Conservation (phyloP, 2,797 vertebrate genomes). For the Psittacula derbiana region DNA sequence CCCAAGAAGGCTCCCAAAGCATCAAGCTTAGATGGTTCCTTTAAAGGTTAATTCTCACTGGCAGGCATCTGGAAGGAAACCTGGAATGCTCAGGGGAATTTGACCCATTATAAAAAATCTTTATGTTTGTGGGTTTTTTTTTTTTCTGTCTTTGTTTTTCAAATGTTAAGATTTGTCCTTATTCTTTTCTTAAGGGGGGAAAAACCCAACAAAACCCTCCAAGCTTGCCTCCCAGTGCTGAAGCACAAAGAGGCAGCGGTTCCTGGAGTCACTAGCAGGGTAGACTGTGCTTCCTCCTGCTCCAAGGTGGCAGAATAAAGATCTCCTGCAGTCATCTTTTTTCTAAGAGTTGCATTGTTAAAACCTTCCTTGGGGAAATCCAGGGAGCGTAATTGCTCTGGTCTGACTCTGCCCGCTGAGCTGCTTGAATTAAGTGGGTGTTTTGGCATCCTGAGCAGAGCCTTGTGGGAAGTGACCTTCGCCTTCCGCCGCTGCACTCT, state of each 20-base stretch:
- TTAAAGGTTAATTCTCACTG: conserved; percentile 33
- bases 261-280: not conserved
- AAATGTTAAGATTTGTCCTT: conserved; percentile 33
- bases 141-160: not conserved
- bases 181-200: not conserved
- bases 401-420: conserved; percentile 65
- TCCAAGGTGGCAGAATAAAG: conserved; percentile 56
- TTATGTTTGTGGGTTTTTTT: not conserved
- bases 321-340: conserved; percentile 54
- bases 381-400: conserved; percentile 74
- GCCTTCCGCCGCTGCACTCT: conserved; percentile 42
- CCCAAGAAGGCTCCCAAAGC: not conserved
- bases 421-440: conserved; percentile 75
- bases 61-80: conserved; percentile 1
- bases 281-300: not conserved
- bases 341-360: conserved; percentile 60
- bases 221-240: not conserved
- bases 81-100: not conserved
- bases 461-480: conserved; percentile 76
- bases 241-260: not conserved
- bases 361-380: conserved; percentile 68
- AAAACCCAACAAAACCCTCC: not conserved
- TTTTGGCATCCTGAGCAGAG: conserved; percentile 73
- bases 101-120: not conserved
- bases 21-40: not conserved